Base-by-base conservation (phyloP, 2,113 vertebrate genomes). In the Pontoporia blainvillei region DNA sequence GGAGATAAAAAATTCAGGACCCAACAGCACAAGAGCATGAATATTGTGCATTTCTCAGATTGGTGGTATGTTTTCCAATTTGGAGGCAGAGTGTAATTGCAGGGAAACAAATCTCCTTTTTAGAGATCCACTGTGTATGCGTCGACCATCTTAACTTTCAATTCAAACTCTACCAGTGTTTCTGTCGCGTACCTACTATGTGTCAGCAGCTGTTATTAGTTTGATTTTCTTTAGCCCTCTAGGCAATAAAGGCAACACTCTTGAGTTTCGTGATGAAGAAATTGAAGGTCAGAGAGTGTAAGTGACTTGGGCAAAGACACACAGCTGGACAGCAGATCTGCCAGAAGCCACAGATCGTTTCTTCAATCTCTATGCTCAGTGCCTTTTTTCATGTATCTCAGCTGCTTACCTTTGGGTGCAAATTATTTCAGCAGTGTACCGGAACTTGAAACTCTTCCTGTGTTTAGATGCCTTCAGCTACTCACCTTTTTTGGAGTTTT, bases 1-100 rank as follows among this genome's bases (percentile, higher is more conserved):
- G 34, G 94, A 81, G 87, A 97, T 95, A 97, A 89, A 96, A 54
- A 96, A 98, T 98, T 97, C 97, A 98, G 87, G 96, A 95, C 95
- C 93, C 93, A 96, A 95, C 83, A 72, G 93, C 91, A 44, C 21
- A 27, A 8, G 62, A 31, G 62, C 91, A 49, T 69, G 98, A 93
- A 82, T 46, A 79, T 12, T 41, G 1, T 85, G 20, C 57, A 46
- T 96, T 73, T 11, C 91, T 67, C 44, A 97, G 95, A 67, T 34
- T 49, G 92, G 81, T 96, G 69, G 95, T 91, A 21, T 82, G 15
- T 36, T 98, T 98, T 93, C 92, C 23, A 64, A 54, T 95, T 90
- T 95, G 93, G 76, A 61, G 71, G 52, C 88, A 88, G 93, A 85
- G 52, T 39, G 21, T 39, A 27, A 52, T 94, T 61, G 14, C 71